These are phyloP conservation scores for Athetis lepigone DNA, from an alignment of 2,888 invertebrate genomes.

Conservation along the genomic window DNA sequence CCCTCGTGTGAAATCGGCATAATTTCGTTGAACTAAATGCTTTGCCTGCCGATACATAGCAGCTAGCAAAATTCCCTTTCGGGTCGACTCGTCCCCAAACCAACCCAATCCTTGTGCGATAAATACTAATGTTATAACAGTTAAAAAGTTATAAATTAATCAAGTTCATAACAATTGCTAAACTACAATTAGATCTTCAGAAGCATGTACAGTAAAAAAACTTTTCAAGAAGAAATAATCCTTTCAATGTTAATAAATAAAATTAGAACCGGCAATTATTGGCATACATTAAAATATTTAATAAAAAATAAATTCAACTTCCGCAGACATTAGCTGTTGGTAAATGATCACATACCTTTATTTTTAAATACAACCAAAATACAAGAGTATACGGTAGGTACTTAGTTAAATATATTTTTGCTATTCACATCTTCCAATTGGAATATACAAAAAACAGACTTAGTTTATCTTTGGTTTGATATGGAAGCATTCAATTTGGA, in stretches of 20 bases:
- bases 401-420: slow-evolving; percentile 26
- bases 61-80: too few species aligned
- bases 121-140: too few species aligned
- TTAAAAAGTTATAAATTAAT: too few species aligned
- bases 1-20: too few species aligned
- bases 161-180: too few species aligned
- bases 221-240: slow-evolving; percentile 13
- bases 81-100: too few species aligned
- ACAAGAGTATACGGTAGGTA: slow-evolving; percentile 49
- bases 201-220: slow-evolving; percentile 9
- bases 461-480: slow-evolving; percentile 86
- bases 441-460: slow-evolving; percentile 60
- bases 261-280: slow-evolving; percentile 9
- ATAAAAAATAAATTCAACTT: slow-evolving; percentile 11
- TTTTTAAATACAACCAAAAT: slow-evolving; percentile 46
- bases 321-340: slow-evolving; percentile 2
- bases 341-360: slow-evolving; percentile 51
- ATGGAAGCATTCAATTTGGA: slow-evolving; percentile 96
- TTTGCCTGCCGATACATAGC: too few species aligned
- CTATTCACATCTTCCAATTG: slow-evolving; percentile 49
- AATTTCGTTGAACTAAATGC: too few species aligned
- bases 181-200: too few species aligned
- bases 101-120: too few species aligned
- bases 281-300: too few species aligned
- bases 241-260: slow-evolving; percentile 15